Evolutionary conservation across 2,113 vertebrate species (phyloP), one percentile per base, ranked within the genome.

Genomic region (Garra rufa): DNA sequence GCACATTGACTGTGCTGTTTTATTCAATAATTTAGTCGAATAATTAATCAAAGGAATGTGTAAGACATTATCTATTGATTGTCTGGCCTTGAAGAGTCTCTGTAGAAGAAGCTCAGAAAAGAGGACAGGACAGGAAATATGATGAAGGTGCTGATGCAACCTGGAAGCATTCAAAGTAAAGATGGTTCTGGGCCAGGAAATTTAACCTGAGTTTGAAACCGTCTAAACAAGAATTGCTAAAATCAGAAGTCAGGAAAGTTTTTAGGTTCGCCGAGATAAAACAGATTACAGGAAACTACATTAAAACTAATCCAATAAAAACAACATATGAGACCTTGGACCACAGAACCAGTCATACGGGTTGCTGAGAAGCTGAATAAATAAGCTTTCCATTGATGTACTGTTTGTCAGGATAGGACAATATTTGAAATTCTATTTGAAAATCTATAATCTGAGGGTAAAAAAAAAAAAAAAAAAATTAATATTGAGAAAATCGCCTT

Each of bases 1-100:
- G 69, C 21, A 71, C 69, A 44, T 24, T 1, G 69, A 71, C 69
- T 13, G 8, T 24, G 69, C 44, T 44, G 13, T 24, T 71, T n/a
- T 3, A 70, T 21, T 70, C 69, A 71, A 71, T 44, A 71, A 43
- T 71, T 43, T 71, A 44, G 41, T 44, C 21, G 69, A 71, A 44
- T 71, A 44, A 71, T 71, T 44, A 44, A 71, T 71, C 41, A 26
- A 71, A 24, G 69, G 13, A 44, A 71, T 13, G 11, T 44, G 41
- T 71, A 71, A 71, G 21, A 43, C 38, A 14, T 43, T n/a, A 44
- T 6, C 11, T 69, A 69, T 21, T 41, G 65, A 41, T 19, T 44
- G 28, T 17, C 28, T 65, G 69, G 69, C 41, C 69, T 71, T 44
- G 69, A 63, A 26, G 59, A 71, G 69, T 24, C 41, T 26, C 13